phyloP scores from a whole-genome alignment of 2,888 invertebrate genomes.

The Nasonovia ribisnigri region DNA sequence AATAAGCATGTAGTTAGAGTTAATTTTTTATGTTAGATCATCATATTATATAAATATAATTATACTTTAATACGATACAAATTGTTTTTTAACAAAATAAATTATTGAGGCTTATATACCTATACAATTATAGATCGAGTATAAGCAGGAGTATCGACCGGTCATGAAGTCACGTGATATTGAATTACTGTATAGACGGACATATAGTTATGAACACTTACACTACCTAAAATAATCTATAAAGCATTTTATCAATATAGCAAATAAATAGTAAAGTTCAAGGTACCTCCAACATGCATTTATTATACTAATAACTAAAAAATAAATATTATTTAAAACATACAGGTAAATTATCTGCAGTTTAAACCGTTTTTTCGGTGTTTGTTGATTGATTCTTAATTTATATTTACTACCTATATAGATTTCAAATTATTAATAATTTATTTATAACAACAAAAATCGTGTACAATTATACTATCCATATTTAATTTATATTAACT shows the following conservation, averaged over 20 bases:
- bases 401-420: too few relatives aligned
- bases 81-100: neutral
- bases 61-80: neutral
- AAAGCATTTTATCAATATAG: neutral
- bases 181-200: neutral
- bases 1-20: neutral
- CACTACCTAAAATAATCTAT: slow-evolving; percentile 1
- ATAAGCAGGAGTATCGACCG: neutral
- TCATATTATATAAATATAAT: neutral
- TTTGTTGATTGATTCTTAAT: too few relatives aligned
- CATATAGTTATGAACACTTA: neutral
- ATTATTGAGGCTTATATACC: neutral
- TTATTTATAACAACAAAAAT: too few relatives aligned
- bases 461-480: too few relatives aligned
- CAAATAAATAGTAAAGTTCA: neutral
- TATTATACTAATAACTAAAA: neutral
- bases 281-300: neutral
- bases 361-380: neutral
- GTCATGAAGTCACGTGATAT: neutral
- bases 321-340: neutral
- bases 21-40: neutral
- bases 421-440: too few relatives aligned
- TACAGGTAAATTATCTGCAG: too few relatives aligned
- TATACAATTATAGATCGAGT: neutral
- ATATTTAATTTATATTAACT: too few relatives aligned